Conservation (phyloP, 2,888 invertebrate species). For the Zaprionus obscuricornis region DNA sequence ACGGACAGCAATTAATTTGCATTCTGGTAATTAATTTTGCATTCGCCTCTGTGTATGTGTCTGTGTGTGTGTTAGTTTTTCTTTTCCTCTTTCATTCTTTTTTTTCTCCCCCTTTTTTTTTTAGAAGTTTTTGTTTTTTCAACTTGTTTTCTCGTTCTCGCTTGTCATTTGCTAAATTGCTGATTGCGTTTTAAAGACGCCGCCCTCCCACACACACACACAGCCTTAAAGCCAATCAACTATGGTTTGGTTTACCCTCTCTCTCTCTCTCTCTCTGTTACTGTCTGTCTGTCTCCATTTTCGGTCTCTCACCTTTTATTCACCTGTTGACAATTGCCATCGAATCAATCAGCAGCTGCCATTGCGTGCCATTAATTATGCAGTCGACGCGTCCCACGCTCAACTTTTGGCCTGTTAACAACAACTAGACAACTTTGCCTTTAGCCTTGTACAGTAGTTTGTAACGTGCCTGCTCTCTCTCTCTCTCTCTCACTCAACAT, state of each 20-base stretch:
- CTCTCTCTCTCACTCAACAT: background rate
- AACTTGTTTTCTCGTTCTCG: slow-evolving; percentile 9
- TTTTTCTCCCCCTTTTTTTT: slow-evolving; percentile 2
- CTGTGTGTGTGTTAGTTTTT: no score
- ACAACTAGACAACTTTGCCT: slow-evolving; percentile 37
- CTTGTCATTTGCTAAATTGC: slow-evolving; percentile 63
- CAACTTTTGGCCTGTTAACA: slow-evolving; percentile 41
- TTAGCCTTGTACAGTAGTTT: no score
- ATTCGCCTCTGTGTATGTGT: slow-evolving; percentile 40
- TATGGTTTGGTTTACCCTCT: no score
- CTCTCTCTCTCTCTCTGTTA: background rate
- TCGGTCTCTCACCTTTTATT: slow-evolving; percentile 8
- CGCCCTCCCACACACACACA: no score
- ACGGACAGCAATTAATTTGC: slow-evolving; percentile 78
- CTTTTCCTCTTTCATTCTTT: background rate
- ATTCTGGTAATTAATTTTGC: slow-evolving; percentile 78
- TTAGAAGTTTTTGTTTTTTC: slow-evolving; percentile 22
- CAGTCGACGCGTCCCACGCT: slow-evolving; percentile 4
- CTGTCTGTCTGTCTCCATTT: no score
- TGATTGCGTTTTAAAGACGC: slow-evolving; percentile 67
- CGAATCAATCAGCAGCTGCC: slow-evolving; percentile 56
- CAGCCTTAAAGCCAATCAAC: slow-evolving; percentile 53
- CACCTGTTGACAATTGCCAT: slow-evolving; percentile 53
- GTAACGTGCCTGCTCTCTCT: background rate
- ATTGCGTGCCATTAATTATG: slow-evolving; percentile 59